phyloP scores from a whole-genome alignment of 2,888 invertebrate species.

The Cylloceria caligata region DNA sequence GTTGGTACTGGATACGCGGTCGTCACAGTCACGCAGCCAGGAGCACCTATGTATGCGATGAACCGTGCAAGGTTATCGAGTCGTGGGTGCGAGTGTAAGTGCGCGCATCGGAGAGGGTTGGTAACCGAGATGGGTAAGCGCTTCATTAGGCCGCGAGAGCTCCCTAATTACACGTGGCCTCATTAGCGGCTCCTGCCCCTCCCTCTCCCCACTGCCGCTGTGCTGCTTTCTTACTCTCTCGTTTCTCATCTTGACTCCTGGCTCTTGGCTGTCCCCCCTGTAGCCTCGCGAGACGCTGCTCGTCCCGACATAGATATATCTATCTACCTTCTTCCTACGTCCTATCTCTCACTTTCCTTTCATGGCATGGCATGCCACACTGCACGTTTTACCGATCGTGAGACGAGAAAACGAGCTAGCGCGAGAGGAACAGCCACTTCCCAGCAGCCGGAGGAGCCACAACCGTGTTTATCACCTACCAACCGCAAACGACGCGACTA shows the following conservation, averaged over 20 bases:
- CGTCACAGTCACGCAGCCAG: conserved; percentile 28
- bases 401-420: conserved; percentile 57
- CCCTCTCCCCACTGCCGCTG: conserved; percentile 51
- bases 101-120: conserved; percentile 73
- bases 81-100: conserved; percentile 70
- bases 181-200: conserved; percentile 83
- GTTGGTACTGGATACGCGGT: conserved; percentile 6
- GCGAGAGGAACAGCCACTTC: conserved; percentile 66
- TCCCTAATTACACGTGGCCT: conserved; percentile 84
- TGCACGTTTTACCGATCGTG: conserved; percentile 59
- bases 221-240: conserved; percentile 55
- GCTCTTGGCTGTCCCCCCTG: conserved; percentile 60
- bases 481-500: conserved; percentile 54
- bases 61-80: conserved; percentile 71
- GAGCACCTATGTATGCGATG: conserved; percentile 40
- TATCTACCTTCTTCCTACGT: conserved; percentile 55
- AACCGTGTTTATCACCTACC: conserved; percentile 61
- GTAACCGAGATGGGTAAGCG: conserved; percentile 83
- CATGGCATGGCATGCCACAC: conserved; percentile 61
- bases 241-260: conserved; percentile 48
- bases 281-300: conserved; percentile 75
- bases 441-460: conserved; percentile 31
- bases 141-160: conserved; percentile 85
- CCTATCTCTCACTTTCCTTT: conserved; percentile 68
- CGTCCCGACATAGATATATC: conserved; percentile 68